phyloP scores from a whole-genome alignment of 1,140 invertebrate genomes.

The Bathynomus jamesi region DNA sequence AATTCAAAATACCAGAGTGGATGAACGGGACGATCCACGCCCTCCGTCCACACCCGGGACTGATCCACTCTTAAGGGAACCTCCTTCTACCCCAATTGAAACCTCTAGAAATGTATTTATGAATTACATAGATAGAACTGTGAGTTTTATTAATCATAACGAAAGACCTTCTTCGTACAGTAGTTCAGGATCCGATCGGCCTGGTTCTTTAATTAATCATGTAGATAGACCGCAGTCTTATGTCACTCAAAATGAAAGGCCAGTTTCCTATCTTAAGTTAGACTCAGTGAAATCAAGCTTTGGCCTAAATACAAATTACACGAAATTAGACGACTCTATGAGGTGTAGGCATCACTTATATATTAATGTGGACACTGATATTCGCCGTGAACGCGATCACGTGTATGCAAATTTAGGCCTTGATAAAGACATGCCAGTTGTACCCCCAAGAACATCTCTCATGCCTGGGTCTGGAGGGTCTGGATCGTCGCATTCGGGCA shows the following conservation, averaged over 20 bases:
- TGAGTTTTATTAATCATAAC: constrained; percentile 10
- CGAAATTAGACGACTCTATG: constrained; percentile 7
- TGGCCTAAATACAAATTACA: not conserved
- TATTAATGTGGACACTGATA: constrained; percentile 24
- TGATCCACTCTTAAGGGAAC: constrained; percentile 11
- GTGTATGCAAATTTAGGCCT: constrained; percentile 24
- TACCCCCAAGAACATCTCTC: constrained; percentile 24
- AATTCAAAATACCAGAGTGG: not conserved
- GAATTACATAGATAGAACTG: constrained; percentile 19
- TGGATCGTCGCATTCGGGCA: constrained; percentile 29
- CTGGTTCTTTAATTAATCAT: constrained; percentile 19
- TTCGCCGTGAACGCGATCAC: constrained; percentile 16
- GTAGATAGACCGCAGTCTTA: constrained; percentile 26
- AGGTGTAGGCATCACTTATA: constrained; percentile 17
- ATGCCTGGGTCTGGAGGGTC: constrained; percentile 28
- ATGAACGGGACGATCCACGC: not conserved
- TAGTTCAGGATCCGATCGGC: constrained; percentile 8
- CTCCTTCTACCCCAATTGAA: constrained; percentile 18
- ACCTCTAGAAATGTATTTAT: constrained; percentile 7
- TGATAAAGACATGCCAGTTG: constrained; percentile 27
- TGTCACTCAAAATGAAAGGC: constrained; percentile 12
- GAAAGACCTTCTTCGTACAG: constrained; percentile 11
- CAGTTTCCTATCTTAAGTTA: constrained; percentile 4
- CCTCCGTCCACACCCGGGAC: constrained; percentile 17
- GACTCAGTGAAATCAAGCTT: constrained; percentile 5